phyloP scores from a whole-genome alignment of 2,797 vertebrate genomes.

The Steatocranus sp. region DNA sequence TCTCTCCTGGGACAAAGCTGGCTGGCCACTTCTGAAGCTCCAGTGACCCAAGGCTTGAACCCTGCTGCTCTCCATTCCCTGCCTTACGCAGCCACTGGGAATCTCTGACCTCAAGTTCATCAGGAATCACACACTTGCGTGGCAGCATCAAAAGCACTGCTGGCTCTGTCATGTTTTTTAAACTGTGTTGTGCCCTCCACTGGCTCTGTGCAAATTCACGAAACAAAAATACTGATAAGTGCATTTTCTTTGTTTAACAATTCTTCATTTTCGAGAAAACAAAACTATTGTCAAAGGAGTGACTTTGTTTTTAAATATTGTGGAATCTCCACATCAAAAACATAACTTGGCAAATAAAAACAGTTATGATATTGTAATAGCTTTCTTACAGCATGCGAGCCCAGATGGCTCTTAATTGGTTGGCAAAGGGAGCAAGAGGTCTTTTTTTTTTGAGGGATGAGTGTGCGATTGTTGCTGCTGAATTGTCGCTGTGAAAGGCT shows the following conservation, averaged over 20 bases:
- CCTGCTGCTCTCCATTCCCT: slow-evolving; percentile 72
- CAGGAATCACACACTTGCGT: slow-evolving; percentile 67
- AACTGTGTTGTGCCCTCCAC: slow-evolving; percentile 44
- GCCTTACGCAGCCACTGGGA: slow-evolving; percentile 70
- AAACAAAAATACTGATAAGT: slow-evolving; percentile 9
- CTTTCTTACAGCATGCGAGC: slow-evolving; percentile 72
- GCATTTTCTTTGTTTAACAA: background rate
- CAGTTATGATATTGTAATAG: slow-evolving; percentile 52
- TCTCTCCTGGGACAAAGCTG: slow-evolving; percentile 72
- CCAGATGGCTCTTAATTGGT: slow-evolving; percentile 97
- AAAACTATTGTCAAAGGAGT: background rate
- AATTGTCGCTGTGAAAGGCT: slow-evolving; percentile 92
- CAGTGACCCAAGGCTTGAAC: slow-evolving; percentile 76
- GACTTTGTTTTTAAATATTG: background rate
- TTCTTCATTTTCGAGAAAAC: background rate
- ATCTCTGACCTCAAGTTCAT: slow-evolving; percentile 69
- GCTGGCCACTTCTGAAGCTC: slow-evolving; percentile 74
- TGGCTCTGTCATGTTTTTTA: slow-evolving; percentile 54
- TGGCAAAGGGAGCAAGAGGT: slow-evolving; percentile 89
- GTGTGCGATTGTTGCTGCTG: slow-evolving; percentile 93
- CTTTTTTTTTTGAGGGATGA: slow-evolving; percentile 87
- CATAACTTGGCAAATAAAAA: slow-evolving; percentile 27
- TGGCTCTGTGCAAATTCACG: slow-evolving; percentile 11
- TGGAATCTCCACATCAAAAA: slow-evolving; percentile 10
- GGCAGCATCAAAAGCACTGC: slow-evolving; percentile 56